Conservation (phyloP, 1,140 invertebrate genomes). For the Portunus trituberculatus region DNA sequence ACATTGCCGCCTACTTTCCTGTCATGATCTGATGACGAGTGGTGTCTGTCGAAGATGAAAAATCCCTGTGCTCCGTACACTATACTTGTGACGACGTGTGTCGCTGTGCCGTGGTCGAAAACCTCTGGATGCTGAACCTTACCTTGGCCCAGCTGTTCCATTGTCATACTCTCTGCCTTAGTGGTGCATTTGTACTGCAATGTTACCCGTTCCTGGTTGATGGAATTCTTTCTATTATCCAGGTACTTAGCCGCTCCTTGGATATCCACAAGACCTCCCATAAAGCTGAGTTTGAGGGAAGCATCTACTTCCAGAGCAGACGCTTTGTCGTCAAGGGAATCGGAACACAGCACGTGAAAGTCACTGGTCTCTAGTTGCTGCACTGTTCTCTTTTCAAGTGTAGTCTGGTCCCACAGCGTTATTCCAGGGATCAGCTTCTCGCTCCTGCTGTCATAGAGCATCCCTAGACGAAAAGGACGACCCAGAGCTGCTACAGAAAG, state of each 20-base stretch:
- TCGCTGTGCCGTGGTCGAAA: conserved; percentile 31
- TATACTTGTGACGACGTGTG: conserved; percentile 37
- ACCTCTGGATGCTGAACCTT: background rate
- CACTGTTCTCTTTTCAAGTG: background rate
- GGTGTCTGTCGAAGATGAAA: conserved; percentile 10
- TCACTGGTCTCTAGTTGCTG: conserved; percentile 29
- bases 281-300: conserved; percentile 21
- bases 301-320: background rate
- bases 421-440: conserved; percentile 28
- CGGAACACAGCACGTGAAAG: background rate
- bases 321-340: conserved; percentile 17
- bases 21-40: background rate
- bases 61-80: background rate
- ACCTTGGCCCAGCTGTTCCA: conserved; percentile 15
- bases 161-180: conserved; percentile 6
- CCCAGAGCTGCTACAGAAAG: conserved; percentile 21
- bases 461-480: conserved; percentile 27
- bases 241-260: conserved; percentile 27
- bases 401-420: conserved; percentile 27
- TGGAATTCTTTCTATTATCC: conserved; percentile 27
- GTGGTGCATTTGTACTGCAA: conserved; percentile 38
- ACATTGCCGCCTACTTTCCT: background rate
- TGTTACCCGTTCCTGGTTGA: background rate
- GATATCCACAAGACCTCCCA: conserved; percentile 1
- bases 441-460: conserved; percentile 23